These are phyloP conservation scores for Nanorana parkeri DNA, from an alignment of 2,113 vertebrate species.

Conservation along the genomic window DNA sequence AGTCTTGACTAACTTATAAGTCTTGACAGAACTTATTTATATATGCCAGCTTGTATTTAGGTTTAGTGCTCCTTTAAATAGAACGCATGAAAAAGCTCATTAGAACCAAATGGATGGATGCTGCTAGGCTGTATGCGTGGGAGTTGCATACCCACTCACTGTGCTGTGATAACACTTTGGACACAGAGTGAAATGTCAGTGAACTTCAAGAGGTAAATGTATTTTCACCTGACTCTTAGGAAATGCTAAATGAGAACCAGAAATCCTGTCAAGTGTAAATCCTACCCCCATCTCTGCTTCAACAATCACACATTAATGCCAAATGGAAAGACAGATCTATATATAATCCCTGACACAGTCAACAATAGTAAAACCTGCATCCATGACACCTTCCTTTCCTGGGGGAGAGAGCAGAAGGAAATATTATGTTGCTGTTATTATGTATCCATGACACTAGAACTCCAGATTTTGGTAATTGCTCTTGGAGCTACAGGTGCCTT, in stretches of 20 bases:
- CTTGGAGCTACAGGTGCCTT: background rate
- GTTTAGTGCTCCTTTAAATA: background rate
- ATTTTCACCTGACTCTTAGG: constrained; percentile 18
- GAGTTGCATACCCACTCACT: background rate
- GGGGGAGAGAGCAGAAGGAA: background rate
- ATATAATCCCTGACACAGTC: background rate
- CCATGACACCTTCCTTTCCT: background rate
- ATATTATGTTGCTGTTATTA: background rate
- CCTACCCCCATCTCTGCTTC: background rate
- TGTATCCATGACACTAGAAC: background rate
- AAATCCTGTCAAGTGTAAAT: constrained; percentile 27
- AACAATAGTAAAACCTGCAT: background rate
- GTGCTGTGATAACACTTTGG: background rate
- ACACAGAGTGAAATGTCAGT: constrained; percentile 16
- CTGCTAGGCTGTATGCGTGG: background rate
- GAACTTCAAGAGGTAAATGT: constrained; percentile 30
- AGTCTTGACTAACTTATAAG: no score
- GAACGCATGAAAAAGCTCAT: background rate
- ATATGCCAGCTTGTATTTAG: no score
- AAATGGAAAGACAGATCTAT: background rate
- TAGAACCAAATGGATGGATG: background rate
- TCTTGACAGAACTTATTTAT: no score
- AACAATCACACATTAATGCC: constrained; percentile 21
- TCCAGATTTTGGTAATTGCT: background rate
- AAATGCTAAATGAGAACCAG: background rate